Evolutionary conservation across 1,140 invertebrate genomes (phyloP).

Genomic region (Sycophila sp.): DNA sequence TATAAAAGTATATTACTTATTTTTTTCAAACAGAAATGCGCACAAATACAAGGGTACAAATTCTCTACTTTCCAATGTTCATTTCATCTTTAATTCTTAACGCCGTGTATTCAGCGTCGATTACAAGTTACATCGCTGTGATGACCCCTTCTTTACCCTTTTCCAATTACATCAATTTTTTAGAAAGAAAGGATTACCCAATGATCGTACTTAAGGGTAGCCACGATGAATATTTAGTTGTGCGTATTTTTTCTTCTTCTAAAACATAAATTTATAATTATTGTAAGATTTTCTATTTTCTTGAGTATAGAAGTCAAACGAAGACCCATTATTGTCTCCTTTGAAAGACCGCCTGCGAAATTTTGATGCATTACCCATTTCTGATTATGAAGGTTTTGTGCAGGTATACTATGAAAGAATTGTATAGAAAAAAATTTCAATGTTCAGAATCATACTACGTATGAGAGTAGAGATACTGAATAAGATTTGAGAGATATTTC

Average conservation of each 20-base stretch:
- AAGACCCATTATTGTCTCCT: not conserved
- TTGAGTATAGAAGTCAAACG: not conserved
- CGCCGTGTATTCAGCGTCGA: not conserved
- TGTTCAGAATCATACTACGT: too few species aligned
- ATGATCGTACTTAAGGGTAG: not conserved
- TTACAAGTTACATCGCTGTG: not conserved
- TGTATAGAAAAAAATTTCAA: too few species aligned
- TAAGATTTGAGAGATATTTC: too few species aligned
- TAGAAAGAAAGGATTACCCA: not conserved
- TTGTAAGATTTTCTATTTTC: not conserved
- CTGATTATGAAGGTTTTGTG: not conserved
- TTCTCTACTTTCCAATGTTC: not conserved
- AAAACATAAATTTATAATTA: not conserved
- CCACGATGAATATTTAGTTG: not conserved
- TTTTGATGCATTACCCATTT: not conserved
- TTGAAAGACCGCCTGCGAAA: not conserved
- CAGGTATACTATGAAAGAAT: not conserved
- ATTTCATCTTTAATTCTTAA: not conserved
- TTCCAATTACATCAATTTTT: not conserved
- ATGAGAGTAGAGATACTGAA: too few species aligned
- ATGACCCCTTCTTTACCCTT: not conserved
- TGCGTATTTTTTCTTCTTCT: too few species aligned
- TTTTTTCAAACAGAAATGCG: not conserved
- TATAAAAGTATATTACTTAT: too few species aligned
- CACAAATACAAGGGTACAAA: not conserved